A percentile compares a stretch with the other conserved stretches of the same genome.
These are phyloP conservation scores for Melanerpes aurifrons DNA, from an alignment of 2,113 vertebrate species.

Conservation along the genomic window DNA sequence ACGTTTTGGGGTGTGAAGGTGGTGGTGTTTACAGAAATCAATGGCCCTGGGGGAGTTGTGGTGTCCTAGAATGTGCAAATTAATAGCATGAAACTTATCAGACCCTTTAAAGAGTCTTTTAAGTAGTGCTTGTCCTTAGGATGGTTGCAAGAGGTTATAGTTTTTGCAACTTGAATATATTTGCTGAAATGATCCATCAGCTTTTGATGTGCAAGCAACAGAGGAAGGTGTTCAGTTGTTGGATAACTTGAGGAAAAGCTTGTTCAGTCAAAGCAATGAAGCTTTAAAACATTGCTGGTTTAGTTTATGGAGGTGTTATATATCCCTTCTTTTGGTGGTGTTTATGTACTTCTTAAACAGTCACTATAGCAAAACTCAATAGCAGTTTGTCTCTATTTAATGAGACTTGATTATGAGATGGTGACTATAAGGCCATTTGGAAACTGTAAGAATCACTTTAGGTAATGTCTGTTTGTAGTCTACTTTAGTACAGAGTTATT, in stretches of 20 bases:
- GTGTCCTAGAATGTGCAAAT: background rate
- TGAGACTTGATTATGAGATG: background rate
- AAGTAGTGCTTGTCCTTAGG: background rate
- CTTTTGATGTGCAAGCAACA: background rate
- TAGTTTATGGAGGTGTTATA: background rate
- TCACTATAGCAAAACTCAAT: background rate
- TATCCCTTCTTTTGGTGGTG: background rate
- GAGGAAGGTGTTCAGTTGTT: background rate
- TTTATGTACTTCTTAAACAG: background rate
- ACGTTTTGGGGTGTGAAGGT: background rate
- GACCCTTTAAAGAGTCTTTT: background rate
- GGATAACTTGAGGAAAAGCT: background rate
- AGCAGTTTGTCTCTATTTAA: background rate
- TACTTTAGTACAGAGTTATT: background rate
- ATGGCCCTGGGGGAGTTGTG: too few relatives aligned
- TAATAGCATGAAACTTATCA: background rate
- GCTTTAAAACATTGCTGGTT: background rate
- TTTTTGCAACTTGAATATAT: background rate
- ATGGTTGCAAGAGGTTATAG: background rate
- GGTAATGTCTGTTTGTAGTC: background rate
- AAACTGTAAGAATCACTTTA: background rate
- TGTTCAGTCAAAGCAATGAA: background rate
- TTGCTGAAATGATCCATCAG: accelerated
- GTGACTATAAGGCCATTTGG: background rate
- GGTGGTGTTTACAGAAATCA: accelerated